Evolutionary conservation across 2,888 invertebrate species (phyloP).

Genomic region (Oegoconia quadripuncta): DNA sequence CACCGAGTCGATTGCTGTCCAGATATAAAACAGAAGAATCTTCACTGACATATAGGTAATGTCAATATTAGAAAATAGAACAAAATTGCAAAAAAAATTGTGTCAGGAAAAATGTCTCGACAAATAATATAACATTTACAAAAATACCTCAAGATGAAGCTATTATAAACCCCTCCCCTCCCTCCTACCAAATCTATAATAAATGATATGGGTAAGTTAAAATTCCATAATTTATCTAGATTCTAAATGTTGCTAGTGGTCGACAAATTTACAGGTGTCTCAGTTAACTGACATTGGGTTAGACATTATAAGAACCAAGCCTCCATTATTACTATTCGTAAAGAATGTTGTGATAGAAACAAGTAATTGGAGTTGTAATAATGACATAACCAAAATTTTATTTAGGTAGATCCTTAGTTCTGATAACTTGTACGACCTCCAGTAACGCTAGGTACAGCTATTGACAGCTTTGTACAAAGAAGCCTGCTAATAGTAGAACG

Average conservation of each 20-base stretch:
- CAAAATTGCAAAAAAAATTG: conserved; percentile 53
- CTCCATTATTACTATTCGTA: too few relatives aligned
- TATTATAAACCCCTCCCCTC: conserved; percentile 17
- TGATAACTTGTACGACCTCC: conserved; percentile 24
- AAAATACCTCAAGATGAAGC: conserved; percentile 29
- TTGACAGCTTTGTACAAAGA: conserved; percentile 70
- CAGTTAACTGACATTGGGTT: background rate
- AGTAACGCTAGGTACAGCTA: conserved; percentile 29
- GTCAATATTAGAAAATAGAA: conserved; percentile 67
- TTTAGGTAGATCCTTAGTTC: too few relatives aligned
- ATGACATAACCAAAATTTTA: too few relatives aligned
- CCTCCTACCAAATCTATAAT: conserved; percentile 17
- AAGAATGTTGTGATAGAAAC: too few relatives aligned
- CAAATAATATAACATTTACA: conserved; percentile 32
- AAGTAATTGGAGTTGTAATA: too few relatives aligned
- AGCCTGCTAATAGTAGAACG: conserved; percentile 40
- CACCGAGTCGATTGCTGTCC: too few relatives aligned
- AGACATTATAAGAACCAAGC: background rate
- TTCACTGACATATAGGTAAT: conserved; percentile 19
- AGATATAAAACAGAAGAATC: conserved; percentile 28
- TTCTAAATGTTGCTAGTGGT: background rate
- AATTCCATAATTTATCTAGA: background rate
- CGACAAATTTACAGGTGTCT: background rate
- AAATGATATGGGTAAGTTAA: conserved; percentile 59
- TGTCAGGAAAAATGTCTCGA: conserved; percentile 34